These are phyloP conservation scores for Brachyhypopomus occidentalis DNA, from an alignment of 2,113 vertebrate species.

Conservation along the genomic window DNA sequence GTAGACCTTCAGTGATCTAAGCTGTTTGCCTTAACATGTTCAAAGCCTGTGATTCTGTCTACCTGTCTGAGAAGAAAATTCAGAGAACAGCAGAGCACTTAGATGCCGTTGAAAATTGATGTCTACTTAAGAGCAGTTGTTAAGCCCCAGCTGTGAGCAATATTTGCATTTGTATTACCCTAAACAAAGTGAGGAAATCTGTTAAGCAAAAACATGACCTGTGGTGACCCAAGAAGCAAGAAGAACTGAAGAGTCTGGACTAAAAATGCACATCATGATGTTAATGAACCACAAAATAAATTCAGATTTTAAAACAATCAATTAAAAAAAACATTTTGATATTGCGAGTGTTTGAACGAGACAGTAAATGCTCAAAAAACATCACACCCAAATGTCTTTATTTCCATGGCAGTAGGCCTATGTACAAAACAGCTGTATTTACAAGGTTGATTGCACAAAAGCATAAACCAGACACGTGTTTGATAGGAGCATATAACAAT, in stretches of 20 bases:
- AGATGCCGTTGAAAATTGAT: too few relatives aligned
- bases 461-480: conserved; percentile 40
- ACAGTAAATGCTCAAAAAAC: conserved; percentile 5
- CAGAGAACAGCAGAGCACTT: too few relatives aligned
- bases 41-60: too few relatives aligned
- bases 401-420: conserved; percentile 37
- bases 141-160: neutral
- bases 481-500: conserved; percentile 26
- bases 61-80: too few relatives aligned
- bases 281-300: neutral
- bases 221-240: too few relatives aligned
- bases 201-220: too few relatives aligned
- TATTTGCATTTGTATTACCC: neutral
- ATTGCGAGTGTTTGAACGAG: neutral
- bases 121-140: neutral
- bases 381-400: conserved; percentile 48
- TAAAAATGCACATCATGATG: too few relatives aligned
- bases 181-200: neutral
- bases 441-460: conserved; percentile 45
- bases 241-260: too few relatives aligned
- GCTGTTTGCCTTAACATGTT: too few relatives aligned
- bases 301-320: neutral
- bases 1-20: too few relatives aligned
- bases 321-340: neutral
- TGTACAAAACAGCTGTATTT: conserved; percentile 58